A percentile compares a stretch with the other conserved stretches of the same genome.
Conservation (phyloP, 2,888 invertebrate genomes). For the Apodemia duryi region DNA sequence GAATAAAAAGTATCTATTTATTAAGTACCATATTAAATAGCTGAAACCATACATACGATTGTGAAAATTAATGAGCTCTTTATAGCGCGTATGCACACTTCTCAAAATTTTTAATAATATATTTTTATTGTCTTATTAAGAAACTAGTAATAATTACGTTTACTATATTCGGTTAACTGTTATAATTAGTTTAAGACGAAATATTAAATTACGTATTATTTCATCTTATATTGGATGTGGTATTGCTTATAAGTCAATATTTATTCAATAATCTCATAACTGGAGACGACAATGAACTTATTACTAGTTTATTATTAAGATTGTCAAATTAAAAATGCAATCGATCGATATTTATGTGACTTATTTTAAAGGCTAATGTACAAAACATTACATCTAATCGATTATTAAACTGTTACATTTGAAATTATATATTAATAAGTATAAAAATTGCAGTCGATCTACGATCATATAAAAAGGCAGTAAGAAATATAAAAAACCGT, state of each 20-base stretch:
- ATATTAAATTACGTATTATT: neutral
- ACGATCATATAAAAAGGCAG: conserved; percentile 9
- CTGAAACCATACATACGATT: conserved; percentile 8
- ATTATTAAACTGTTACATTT: neutral
- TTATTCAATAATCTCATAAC: neutral
- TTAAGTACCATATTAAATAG: conserved; percentile 27
- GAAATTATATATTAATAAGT: conserved; percentile 3
- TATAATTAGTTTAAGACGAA: neutral
- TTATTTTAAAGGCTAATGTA: conserved; percentile 8
- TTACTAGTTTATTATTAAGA: conserved; percentile 10
- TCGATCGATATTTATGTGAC: neutral
- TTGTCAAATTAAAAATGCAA: conserved; percentile 3
- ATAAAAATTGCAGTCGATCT: conserved; percentile 2
- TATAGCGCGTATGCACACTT: neutral
- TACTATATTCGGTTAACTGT: too few species aligned
- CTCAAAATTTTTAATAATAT: neutral
- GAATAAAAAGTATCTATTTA: conserved; percentile 18
- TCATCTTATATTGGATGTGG: neutral
- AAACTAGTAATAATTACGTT: neutral
- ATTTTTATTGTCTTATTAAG: neutral
- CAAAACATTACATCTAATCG: conserved; percentile 11
- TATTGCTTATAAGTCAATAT: neutral
- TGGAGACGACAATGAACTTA: neutral
- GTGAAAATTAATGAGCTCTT: neutral
- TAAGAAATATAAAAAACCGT: conserved; percentile 6